Evolutionary conservation across 2,888 invertebrate species (phyloP).

Genomic region (Rapana venosa): DNA sequence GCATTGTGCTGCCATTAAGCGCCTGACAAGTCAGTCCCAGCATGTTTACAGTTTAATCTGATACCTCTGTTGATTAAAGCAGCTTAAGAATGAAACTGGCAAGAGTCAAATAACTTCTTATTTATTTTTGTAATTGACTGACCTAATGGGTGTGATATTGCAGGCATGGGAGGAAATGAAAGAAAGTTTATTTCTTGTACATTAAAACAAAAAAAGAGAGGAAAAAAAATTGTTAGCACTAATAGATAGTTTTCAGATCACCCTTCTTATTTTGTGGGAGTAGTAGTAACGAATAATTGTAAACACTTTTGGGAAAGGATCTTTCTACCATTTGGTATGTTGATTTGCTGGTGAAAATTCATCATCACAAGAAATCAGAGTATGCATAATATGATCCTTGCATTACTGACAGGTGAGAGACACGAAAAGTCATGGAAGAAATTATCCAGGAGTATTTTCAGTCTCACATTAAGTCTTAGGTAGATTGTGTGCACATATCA

Average conservation of each 20-base stretch:
- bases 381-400: not conserved
- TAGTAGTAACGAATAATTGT: not conserved
- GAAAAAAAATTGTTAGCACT: too few species aligned
- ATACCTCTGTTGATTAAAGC: not conserved
- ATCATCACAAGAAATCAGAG: not conserved
- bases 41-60: not conserved
- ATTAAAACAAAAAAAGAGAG: too few species aligned
- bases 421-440: not conserved
- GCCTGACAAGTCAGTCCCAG: not conserved
- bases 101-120: too few species aligned
- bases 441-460: not conserved
- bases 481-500: too few species aligned
- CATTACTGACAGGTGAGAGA: not conserved
- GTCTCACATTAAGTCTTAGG: too few species aligned
- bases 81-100: too few species aligned
- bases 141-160: too few species aligned
- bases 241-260: too few species aligned
- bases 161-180: too few species aligned
- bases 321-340: not conserved
- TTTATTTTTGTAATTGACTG: too few species aligned
- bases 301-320: not conserved
- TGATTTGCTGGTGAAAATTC: not conserved
- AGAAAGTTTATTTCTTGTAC: too few species aligned
- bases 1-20: too few species aligned
- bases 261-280: not conserved